A percentile compares a stretch with the other conserved stretches of the same genome.
phyloP scores from a whole-genome alignment of 2,888 invertebrate genomes.

The Macrosiphum euphorbiae region DNA sequence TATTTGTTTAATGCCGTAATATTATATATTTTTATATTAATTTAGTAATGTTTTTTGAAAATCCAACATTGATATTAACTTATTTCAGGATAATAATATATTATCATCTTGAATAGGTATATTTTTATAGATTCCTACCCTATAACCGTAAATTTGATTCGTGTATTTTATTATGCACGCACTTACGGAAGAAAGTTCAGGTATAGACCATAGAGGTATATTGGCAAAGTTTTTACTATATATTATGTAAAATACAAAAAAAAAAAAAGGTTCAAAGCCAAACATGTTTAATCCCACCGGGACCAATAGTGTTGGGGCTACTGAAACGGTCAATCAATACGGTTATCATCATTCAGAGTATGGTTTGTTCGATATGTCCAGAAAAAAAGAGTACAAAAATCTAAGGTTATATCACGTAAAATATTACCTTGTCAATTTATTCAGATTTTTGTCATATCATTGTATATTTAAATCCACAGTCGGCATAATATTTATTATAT shows the following conservation, averaged over 20 bases:
- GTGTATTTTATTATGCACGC: neutral
- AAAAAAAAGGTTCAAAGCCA: neutral
- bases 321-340: neutral
- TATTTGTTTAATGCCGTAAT: neutral
- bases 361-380: neutral
- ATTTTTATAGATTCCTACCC: neutral
- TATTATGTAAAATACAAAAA: neutral
- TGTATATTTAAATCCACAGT: neutral
- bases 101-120: neutral
- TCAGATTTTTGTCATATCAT: neutral
- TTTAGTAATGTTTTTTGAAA: neutral
- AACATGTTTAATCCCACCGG: neutral
- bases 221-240: neutral
- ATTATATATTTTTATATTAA: too few species aligned
- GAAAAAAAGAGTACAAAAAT: neutral
- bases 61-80: neutral
- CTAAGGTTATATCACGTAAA: neutral
- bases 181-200: neutral
- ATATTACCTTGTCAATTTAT: neutral
- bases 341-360: constrained; percentile 1
- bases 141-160: neutral
- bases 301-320: neutral
- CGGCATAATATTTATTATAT: neutral
- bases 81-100: neutral
- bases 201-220: neutral